Evolutionary conservation across 2,797 vertebrate genomes (phyloP).

Genomic region (Pangasius larnaudii): DNA sequence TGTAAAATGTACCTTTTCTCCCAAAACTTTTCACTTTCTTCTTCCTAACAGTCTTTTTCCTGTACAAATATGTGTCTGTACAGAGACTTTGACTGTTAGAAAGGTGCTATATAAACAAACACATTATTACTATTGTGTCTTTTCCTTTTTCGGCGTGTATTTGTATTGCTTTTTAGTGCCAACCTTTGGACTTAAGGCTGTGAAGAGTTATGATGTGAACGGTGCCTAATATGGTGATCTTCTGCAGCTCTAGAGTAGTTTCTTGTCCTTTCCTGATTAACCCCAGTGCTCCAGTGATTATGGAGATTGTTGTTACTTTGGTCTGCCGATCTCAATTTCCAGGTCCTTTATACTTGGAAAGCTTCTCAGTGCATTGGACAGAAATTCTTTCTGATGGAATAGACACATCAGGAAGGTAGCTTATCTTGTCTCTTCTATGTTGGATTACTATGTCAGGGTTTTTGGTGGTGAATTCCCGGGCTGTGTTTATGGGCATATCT

Average conservation of each 20-base stretch:
- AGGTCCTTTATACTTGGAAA: not conserved
- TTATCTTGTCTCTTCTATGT: not conserved
- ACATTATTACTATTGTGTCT: not conserved
- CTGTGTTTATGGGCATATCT: not conserved
- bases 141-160: not conserved
- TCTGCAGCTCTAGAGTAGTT: not conserved
- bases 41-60: not conserved
- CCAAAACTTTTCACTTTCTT: not conserved
- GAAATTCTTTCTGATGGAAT: not conserved
- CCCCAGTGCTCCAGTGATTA: not conserved
- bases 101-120: not conserved
- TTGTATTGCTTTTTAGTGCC: not conserved
- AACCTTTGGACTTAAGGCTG: not conserved
- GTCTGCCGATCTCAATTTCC: not conserved
- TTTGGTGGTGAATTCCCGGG: not conserved
- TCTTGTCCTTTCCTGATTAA: not conserved
- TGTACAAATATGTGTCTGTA: not conserved
- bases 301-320: not conserved
- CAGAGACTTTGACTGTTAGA: not conserved
- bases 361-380: not conserved
- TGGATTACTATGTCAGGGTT: not conserved
- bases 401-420: not conserved
- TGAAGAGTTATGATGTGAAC: not conserved
- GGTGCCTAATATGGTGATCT: not conserved
- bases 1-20: not conserved